Evolutionary conservation across 2,888 invertebrate species (phyloP), one percentile per base, ranked within the genome.

Genomic region (Cheilosia variabilis): DNA sequence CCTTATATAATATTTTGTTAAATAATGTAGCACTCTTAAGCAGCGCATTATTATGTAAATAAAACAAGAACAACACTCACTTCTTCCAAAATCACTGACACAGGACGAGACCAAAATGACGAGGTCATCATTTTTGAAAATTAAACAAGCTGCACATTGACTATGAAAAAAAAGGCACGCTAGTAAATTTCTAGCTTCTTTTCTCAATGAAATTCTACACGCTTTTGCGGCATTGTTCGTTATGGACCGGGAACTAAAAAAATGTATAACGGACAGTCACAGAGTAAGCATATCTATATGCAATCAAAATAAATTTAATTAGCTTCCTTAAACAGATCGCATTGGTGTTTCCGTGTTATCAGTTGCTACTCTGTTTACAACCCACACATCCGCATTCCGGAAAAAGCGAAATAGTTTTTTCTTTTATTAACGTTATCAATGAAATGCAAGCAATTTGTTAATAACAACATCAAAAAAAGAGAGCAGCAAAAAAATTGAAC

Each of bases 281-380:
- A 52, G 50, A 27, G 55, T 24, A 52, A 15, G 15, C 24, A 27
- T 13, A 24, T 1, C 15, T 15, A 6, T 2, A 53, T 24, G 47
- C 19, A n/a, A 17, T 31, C 31, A 73, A 75, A 60, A 19, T 65
- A 68, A 63, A 63, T 66, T 69, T 84, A 80, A 84, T 84, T 84
- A 84, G 37, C 55, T 80, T 84, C 55, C 60, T 53, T 63, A 79
- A 73, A 57, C 73, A 78, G 75, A 73, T 73, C 58, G 19, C n/a
- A 53, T 24, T 22, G 15, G 34, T 6, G 34, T 19, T 45, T n/a
- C 27, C 37, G 5, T 31, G 15, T 65, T 68, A 81, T 71, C 69
- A 45, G 19, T 22, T 47, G 55, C 4, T 13, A 4, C 62, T 73
- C n/a, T 53, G 45, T 58, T 52, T 53, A 22, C 58, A 52, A 65